These are phyloP conservation scores for Tenodera sinensis DNA, from an alignment of 2,888 invertebrate species.

Conservation along the genomic window DNA sequence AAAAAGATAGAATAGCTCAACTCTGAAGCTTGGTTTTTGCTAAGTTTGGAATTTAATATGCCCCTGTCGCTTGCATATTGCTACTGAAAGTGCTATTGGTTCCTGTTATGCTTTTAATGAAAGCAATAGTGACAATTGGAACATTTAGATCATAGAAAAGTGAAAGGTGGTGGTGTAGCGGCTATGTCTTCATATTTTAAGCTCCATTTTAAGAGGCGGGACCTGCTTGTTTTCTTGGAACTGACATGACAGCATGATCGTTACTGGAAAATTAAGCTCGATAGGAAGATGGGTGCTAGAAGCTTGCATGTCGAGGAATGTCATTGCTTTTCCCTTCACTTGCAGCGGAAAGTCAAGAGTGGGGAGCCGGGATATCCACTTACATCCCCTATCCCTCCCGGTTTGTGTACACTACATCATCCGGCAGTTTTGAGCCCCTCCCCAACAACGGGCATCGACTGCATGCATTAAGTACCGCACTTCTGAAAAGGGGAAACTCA, in stretches of 20 bases:
- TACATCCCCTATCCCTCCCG: background rate
- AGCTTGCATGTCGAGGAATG: background rate
- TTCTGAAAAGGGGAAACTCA: background rate
- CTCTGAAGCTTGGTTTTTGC: too few relatives aligned
- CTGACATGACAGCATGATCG: background rate
- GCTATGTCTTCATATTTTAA: too few relatives aligned
- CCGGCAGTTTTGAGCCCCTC: background rate
- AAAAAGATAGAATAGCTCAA: too few relatives aligned
- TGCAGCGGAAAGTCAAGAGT: background rate
- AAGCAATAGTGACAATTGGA: too few relatives aligned
- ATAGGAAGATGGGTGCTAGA: background rate
- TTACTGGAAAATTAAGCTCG: background rate
- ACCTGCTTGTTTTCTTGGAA: too few relatives aligned
- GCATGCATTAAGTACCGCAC: background rate
- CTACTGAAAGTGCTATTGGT: too few relatives aligned
- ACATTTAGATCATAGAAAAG: too few relatives aligned
- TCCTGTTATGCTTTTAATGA: too few relatives aligned
- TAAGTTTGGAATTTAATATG: too few relatives aligned
- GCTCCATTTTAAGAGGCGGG: too few relatives aligned
- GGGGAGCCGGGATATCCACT: background rate
- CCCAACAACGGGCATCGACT: background rate
- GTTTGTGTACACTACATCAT: background rate
- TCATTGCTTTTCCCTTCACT: background rate
- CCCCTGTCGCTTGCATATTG: too few relatives aligned
- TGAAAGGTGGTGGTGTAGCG: too few relatives aligned